Evolutionary conservation across 2,113 vertebrate species (phyloP), one percentile per base, ranked within the genome.

Genomic region (Barbus barbus): DNA sequence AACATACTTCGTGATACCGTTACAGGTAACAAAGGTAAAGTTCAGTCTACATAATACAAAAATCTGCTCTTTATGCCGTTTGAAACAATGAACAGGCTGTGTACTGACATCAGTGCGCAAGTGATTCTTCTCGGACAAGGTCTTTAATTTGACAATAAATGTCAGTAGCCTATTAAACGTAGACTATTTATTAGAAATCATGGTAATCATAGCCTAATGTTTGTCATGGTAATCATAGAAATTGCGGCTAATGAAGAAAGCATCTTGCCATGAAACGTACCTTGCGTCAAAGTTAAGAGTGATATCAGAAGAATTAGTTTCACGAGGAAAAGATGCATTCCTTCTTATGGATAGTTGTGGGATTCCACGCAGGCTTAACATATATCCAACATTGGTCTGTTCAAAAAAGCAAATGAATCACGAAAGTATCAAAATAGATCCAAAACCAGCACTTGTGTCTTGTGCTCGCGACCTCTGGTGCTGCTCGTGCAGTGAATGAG

Each of bases 301-400:
- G 89, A 91, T 90, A 91, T 89, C 88, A 93, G 85, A 76, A 92
- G 87, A 91, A 90, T 92, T 90, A 94, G 89, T 90, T 92, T 92
- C 78, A 88, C 91, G 84, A 92, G 89, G 84, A 94, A 91, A 89
- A 91, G 90, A 93, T 92, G 89, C 94, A 95, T 95, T 94, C 94
- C 94, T 95, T 90, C 86, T 87, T 77, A 83, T 86, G 91, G 87
- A 92, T 93, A 81, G 84, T 86, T 87, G 61, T 87, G 89, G 76
- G 87, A 89, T 89, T 93, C 94, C 93, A 91, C 92, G 85, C 85
- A 90, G 89, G 86, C 89, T 92, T 92, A 89, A 93, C 92, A 93
- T 95, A 95, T 90, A 94, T 94, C 93, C 93, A 89, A 89, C 58
- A 78, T 69, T 84, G 84, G 89, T 87, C 84, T 82, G 87, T 82